These are phyloP conservation scores for Apis cerana DNA, from an alignment of 1,140 invertebrate species.

Conservation along the genomic window DNA sequence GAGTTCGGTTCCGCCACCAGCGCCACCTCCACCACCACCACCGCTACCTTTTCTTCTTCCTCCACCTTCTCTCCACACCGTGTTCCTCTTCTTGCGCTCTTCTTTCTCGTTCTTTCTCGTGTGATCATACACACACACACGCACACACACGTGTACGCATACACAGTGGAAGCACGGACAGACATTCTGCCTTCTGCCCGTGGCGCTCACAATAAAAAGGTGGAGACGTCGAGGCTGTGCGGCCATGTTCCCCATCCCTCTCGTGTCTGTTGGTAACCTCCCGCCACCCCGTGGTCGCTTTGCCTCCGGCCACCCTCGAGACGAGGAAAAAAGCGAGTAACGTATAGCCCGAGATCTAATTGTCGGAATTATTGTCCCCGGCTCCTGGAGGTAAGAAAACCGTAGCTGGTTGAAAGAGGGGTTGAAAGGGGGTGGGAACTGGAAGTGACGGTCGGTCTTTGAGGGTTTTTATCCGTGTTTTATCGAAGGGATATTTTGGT, in stretches of 20 bases:
- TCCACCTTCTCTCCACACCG: background rate
- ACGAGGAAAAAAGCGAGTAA: conserved; percentile 65
- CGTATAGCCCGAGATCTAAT: conserved; percentile 74
- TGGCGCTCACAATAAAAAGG: conserved; percentile 80
- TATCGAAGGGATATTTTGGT: no score
- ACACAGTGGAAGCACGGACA: conserved; percentile 32
- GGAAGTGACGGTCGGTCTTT: background rate
- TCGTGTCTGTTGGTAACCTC: conserved; percentile 56
- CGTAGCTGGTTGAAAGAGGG: no score
- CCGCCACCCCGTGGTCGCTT: conserved; percentile 31
- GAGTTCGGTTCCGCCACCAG: no score
- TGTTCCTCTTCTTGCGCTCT: conserved; percentile 8
- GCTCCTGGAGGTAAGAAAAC: conserved; percentile 57
- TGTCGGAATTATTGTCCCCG: conserved; percentile 73
- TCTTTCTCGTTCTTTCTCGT: conserved; percentile 22
- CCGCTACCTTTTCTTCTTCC: background rate
- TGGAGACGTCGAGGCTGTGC: conserved; percentile 76
- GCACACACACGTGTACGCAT: background rate
- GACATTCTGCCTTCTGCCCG: conserved; percentile 72
- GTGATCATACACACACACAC: background rate
- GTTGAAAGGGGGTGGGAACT: background rate
- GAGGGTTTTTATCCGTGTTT: no score
- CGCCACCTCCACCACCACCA: background rate
- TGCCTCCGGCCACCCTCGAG: conserved; percentile 48
- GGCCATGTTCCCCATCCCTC: conserved; percentile 77